Base-by-base conservation (phyloP, 2,113 vertebrate genomes). In the Bubo bubo region DNA sequence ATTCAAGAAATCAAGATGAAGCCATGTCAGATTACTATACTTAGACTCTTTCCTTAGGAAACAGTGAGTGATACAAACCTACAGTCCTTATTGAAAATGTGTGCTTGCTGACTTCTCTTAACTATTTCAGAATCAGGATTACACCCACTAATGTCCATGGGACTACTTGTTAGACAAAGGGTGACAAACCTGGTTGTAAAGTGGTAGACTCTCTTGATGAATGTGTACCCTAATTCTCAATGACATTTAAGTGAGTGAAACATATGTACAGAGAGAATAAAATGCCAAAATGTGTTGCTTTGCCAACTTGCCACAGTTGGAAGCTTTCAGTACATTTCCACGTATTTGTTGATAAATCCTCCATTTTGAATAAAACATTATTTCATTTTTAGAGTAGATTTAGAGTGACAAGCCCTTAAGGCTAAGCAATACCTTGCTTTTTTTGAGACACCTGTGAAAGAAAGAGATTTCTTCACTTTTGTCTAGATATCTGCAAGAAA, bases 221-320 rank as follows among this genome's bases (percentile, higher is more conserved):
- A 79, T 79, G 66, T 85, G 70, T 80, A 62, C 82, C 73, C 53
- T 96, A 81, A 95, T 94, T 85, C 80, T 76, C 80, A 75, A 20
- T 87, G 94, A 94, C 93, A 85, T 91, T 95, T 95, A 93, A 91
- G 64, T 71, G 88, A 96, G 83, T 49, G 79, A 95, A 96, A 87
- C 97, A 86, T 92, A 90, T 90, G 92, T 66, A 91, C 79, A 76
- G 85, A 76, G 79, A 94, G 80, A 95, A 89, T 70, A 76, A 95
- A 93, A 90, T 74, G 90, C 88, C 91, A 92, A 91, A 85, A 74
- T 39, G 58, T 73, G 49, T 75, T 60, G 43, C 79, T 66, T 79
- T 76, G 83, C 86, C 89, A 94, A 91, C 52, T 75, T 88, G 75
- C 92, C 81, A 71, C 94, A 90, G 86, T 94, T 91, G 87, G 92